Evolutionary conservation across 1,140 invertebrate genomes (phyloP).

Genomic region (Bombus difficillimus): DNA sequence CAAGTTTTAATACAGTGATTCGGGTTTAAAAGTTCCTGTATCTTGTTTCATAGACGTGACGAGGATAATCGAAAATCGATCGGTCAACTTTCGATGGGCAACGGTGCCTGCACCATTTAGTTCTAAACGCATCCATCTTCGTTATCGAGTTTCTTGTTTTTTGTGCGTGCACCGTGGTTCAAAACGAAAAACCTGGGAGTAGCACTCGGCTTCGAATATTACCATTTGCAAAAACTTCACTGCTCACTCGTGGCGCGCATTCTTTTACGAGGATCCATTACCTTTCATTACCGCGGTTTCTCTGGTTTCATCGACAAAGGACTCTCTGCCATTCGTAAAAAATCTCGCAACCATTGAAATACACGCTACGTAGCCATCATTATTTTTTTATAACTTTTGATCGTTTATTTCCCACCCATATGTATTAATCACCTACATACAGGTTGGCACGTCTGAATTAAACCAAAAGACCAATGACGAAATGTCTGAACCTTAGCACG

Average conservation of each 20-base stretch:
- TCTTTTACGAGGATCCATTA: conserved; percentile 12
- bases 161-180: neutral
- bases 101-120: neutral
- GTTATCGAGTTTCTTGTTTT: neutral
- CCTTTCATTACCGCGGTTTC: conserved; percentile 11
- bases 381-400: neutral
- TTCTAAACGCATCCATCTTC: conserved; percentile 30
- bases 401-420: neutral
- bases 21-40: neutral
- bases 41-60: neutral
- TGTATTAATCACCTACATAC: neutral
- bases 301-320: neutral
- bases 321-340: neutral
- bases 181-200: neutral
- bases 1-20: neutral
- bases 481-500: too few species aligned
- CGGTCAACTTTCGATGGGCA: neutral
- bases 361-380: neutral
- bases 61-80: conserved; percentile 35
- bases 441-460: neutral
- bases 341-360: neutral
- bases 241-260: neutral
- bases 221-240: neutral
- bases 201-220: neutral
- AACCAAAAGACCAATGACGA: neutral